Conservation (phyloP, 2,888 invertebrate genomes). For the Hofmannophila pseudospretella region DNA sequence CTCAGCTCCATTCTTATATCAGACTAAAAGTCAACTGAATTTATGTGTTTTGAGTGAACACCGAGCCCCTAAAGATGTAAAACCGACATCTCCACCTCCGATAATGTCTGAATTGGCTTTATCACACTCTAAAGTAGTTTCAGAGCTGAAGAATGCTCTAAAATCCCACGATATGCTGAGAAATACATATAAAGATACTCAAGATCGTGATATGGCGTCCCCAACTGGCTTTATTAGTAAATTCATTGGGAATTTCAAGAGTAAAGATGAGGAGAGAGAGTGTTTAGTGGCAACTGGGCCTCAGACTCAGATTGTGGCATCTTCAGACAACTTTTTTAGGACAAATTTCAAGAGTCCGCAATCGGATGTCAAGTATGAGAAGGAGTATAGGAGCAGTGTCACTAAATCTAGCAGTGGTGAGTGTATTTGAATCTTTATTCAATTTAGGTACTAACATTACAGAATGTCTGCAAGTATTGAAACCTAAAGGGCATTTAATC, state of each 20-base stretch:
- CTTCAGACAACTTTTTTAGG: constrained; percentile 68
- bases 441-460: too few relatives aligned
- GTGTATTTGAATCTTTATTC: too few relatives aligned
- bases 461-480: too few relatives aligned
- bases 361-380: constrained; percentile 49
- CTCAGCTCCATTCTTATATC: constrained; percentile 91
- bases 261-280: constrained; percentile 63
- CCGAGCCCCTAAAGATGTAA: constrained; percentile 32
- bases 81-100: constrained; percentile 48
- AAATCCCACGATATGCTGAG: constrained; percentile 62
- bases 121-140: constrained; percentile 70
- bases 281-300: constrained; percentile 43
- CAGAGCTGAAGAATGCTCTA: constrained; percentile 65
- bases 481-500: too few relatives aligned
- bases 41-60: constrained; percentile 68
- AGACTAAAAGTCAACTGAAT: constrained; percentile 89
- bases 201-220: constrained; percentile 44
- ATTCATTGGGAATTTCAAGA: constrained; percentile 66
- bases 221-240: constrained; percentile 63
- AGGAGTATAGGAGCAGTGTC: constrained; percentile 59
- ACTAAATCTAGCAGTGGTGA: constrained; percentile 63
- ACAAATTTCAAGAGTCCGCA: constrained; percentile 66
- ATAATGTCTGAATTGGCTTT: constrained; percentile 58
- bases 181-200: constrained; percentile 39
- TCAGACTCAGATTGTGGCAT: constrained; percentile 61